Evolutionary conservation across 2,113 vertebrate species (phyloP).

Genomic region (Peromyscus leucopus): DNA sequence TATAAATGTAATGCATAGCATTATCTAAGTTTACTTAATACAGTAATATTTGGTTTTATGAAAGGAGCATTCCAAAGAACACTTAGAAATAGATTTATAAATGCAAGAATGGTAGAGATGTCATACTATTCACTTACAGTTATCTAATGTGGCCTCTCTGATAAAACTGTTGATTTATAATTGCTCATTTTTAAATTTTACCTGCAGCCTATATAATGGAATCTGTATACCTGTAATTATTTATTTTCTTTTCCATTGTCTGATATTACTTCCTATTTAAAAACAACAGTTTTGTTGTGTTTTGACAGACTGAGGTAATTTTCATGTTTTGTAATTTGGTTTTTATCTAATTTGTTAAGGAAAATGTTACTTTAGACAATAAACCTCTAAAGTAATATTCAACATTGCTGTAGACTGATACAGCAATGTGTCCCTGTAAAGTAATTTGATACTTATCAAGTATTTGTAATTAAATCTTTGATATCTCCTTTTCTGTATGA

Average conservation of each 20-base stretch:
- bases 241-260: conserved; percentile 35
- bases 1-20: not conserved
- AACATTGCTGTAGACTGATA: not conserved
- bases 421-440: not conserved
- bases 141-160: conserved; percentile 38
- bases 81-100: not conserved
- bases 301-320: conserved; percentile 3
- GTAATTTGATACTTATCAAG: not conserved
- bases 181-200: conserved; percentile 21
- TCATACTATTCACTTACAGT: not conserved
- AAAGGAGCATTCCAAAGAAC: not conserved
- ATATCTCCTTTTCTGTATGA: not conserved
- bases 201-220: conserved; percentile 28
- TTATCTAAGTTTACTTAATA: conserved; percentile 15
- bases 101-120: conserved; percentile 17
- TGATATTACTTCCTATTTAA: not conserved
- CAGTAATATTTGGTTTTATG: not conserved
- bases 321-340: not conserved
- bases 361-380: conserved; percentile 51
- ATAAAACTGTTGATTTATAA: not conserved
- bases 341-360: conserved; percentile 32
- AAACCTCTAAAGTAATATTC: not conserved
- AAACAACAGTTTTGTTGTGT: not conserved
- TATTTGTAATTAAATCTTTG: not conserved
- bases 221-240: not conserved